These are phyloP conservation scores for Myotis brandtii DNA, from an alignment of 2,113 vertebrate species.

Conservation along the genomic window DNA sequence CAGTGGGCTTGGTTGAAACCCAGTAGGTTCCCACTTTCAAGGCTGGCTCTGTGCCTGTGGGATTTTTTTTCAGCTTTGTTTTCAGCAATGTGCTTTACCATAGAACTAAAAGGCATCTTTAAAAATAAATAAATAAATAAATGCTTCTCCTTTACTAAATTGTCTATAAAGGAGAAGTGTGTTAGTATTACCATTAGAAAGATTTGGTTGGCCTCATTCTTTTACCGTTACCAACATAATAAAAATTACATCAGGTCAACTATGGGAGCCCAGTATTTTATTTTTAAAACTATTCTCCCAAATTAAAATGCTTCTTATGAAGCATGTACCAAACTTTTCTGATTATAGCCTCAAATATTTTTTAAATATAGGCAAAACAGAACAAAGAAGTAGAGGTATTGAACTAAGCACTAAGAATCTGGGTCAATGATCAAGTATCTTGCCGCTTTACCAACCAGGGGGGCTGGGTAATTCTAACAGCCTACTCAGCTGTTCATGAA, in stretches of 20 bases:
- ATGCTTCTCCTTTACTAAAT: background rate
- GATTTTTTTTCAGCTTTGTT: background rate
- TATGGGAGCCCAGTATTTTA: background rate
- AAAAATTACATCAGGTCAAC: conserved; percentile 3
- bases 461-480: background rate
- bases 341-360: background rate
- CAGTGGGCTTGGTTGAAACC: background rate
- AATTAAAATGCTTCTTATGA: background rate
- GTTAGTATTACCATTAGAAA: background rate
- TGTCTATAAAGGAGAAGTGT: background rate
- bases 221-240: background rate
- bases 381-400: background rate
- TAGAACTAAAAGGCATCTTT: background rate
- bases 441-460: background rate
- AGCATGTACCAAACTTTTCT: background rate
- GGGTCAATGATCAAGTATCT: background rate
- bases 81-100: background rate
- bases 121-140: background rate
- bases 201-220: background rate
- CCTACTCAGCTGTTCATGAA: background rate
- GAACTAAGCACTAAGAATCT: background rate
- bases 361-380: background rate
- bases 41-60: background rate
- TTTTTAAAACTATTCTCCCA: background rate
- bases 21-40: conserved; percentile 4